Base-by-base conservation (phyloP, 2,888 invertebrate species). In the Cacoxenus indagator region DNA sequence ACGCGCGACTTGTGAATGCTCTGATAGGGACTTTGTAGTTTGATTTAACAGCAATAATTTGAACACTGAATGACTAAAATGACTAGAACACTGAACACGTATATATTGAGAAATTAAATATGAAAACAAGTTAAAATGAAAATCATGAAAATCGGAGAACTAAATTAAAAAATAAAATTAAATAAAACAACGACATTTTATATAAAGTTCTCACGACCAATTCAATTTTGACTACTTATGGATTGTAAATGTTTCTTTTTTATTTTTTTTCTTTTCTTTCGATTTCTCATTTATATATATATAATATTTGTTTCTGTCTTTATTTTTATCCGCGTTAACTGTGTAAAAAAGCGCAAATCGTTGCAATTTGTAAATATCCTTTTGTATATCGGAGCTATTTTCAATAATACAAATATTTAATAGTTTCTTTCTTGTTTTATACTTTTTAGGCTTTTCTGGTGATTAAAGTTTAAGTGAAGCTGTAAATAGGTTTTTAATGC, bases 381-480 rank as follows among this genome's bases (percentile, higher is more conserved):
- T 31, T 59, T 59, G 17, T 59, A 31, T 59, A 29, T 57, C 31
- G 9, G 31, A 31, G 27, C 69, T 69, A 31, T 67, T 76, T 76
- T 57, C 71, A 26, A 17, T 37, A 31, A 26, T 55, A 26, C 68
- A 70, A 75, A 69, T 68, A 70, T 69, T 73, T 74, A 51, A 51
- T 51, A 22, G 6, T 9, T 22, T 51, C 22, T 51, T 51, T 3
- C 17, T 48, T 48, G 11, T 46, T 46, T 46, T 48, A n/a, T 48
- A 19, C 17, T 22, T 51, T 51, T 4, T 82, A 80, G 80, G 80
- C 80, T 82, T 71, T 80, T 83, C n/a, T 84, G 80, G 80, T 80
- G 80, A 84, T 72, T 82, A 24, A 31, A 59, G 69, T 80, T 70
- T 72, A 68, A 64, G 70, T 76, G 70, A 82, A 76, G 82, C 84